phyloP scores from a whole-genome alignment of 2,113 vertebrate species.

The Scytalopus superciliaris region DNA sequence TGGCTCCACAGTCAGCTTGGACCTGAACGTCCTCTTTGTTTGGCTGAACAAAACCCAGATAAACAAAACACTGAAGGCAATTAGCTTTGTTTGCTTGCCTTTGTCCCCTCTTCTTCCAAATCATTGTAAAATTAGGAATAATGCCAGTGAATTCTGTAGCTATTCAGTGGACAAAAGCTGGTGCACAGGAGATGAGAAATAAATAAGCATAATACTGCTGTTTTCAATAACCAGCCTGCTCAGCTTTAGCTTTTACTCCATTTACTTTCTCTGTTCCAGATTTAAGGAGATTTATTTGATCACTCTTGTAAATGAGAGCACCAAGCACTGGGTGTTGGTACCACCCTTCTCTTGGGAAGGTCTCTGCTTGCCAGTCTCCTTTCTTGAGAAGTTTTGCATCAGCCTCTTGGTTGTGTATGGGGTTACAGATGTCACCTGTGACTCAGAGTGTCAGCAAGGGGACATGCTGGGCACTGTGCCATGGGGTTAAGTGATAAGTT shows the following conservation, averaged over 20 bases:
- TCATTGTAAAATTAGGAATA: slow-evolving; percentile 60
- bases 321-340: background rate
- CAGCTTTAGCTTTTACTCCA: background rate
- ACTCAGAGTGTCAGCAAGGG: fast-evolving
- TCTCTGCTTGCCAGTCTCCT: background rate
- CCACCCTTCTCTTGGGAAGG: background rate
- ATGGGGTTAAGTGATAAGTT: background rate
- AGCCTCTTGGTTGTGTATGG: background rate
- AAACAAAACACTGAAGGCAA: slow-evolving; percentile 54
- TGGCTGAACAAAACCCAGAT: slow-evolving; percentile 43
- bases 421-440: background rate
- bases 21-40: slow-evolving; percentile 56
- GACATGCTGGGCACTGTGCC: background rate
- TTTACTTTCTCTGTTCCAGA: background rate
- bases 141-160: slow-evolving; percentile 28
- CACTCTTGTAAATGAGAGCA: background rate
- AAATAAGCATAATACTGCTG: slow-evolving; percentile 1
- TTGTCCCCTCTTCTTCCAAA: slow-evolving; percentile 46
- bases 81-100: slow-evolving; percentile 53
- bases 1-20: slow-evolving; percentile 37
- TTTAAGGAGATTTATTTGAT: background rate
- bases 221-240: background rate
- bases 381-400: background rate
- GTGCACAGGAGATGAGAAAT: slow-evolving; percentile 22
- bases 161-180: slow-evolving; percentile 30